Evolutionary conservation across 2,888 invertebrate genomes (phyloP).

Genomic region (Pseudococcus longispinus): DNA sequence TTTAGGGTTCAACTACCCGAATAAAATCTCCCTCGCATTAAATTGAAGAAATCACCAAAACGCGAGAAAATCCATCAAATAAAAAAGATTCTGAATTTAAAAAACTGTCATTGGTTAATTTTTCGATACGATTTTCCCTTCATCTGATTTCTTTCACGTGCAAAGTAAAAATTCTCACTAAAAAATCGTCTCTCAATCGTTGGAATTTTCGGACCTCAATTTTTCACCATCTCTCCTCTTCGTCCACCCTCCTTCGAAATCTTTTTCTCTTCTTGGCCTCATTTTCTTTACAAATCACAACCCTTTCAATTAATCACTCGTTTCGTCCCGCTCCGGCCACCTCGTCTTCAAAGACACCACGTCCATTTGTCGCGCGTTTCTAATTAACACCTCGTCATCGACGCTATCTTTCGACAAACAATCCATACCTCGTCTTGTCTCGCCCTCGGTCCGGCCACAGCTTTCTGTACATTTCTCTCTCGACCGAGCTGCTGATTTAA

Average conservation of each 20-base stretch:
- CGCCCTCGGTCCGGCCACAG: background rate
- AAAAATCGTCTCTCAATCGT: background rate
- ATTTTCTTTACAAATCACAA: constrained; percentile 3
- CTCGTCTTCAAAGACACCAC: background rate
- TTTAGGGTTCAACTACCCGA: too few species aligned
- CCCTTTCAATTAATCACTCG: background rate
- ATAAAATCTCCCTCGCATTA: too few species aligned
- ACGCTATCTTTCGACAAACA: background rate
- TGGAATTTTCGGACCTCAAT: background rate
- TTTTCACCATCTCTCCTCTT: background rate
- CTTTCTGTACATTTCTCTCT: background rate
- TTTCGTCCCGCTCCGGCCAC: background rate
- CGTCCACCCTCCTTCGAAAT: background rate
- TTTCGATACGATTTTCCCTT: too few species aligned
- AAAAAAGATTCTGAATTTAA: too few species aligned
- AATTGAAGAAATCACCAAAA: too few species aligned
- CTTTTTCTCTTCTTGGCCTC: background rate
- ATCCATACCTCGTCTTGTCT: background rate
- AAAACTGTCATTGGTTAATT: too few species aligned
- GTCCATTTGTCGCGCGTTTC: constrained; percentile 13
- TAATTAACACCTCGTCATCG: constrained; percentile 24
- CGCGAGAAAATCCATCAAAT: too few species aligned
- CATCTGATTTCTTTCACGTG: too few species aligned
- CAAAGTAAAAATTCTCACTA: background rate
- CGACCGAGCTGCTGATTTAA: constrained; percentile 48